phyloP scores from a whole-genome alignment of 2,888 invertebrate species.

The Campoletis raptor region DNA sequence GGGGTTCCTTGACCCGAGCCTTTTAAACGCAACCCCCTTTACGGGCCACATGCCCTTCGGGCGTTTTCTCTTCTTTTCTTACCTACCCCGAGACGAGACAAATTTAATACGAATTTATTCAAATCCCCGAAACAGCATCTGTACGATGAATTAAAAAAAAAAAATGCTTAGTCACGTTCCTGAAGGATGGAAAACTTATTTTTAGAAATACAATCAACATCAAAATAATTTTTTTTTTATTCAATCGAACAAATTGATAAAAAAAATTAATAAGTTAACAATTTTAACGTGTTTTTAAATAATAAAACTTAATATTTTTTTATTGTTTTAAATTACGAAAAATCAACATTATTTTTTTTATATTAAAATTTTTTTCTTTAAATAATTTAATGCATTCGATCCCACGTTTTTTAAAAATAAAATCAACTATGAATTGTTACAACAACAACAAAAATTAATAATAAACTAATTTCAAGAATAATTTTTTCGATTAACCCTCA shows the following conservation, averaged over 20 bases:
- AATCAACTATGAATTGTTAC: not conserved
- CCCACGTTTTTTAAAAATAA: not conserved
- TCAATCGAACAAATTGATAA: no score
- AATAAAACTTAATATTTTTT: no score
- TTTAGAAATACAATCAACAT: not conserved
- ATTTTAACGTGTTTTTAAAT: no score
- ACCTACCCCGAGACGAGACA: slow-evolving; percentile 60
- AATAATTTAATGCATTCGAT: no score
- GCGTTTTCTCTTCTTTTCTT: slow-evolving; percentile 51
- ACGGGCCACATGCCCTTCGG: slow-evolving; percentile 28
- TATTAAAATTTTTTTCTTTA: no score
- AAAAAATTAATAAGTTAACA: no score
- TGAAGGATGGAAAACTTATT: not conserved
- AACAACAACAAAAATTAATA: not conserved
- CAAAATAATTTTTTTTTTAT: no score
- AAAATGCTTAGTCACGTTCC: not conserved
- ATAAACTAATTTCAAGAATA: not conserved
- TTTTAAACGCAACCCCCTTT: slow-evolving; percentile 58
- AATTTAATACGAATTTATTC: slow-evolving; percentile 78
- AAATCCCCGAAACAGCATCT: slow-evolving; percentile 71
- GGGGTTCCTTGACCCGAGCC: slow-evolving; percentile 69
- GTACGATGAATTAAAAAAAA: slow-evolving; percentile 24
- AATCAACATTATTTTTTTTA: no score
- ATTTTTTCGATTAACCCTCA: not conserved
- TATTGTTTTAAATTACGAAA: no score